These are phyloP conservation scores for Cataglyphis altisquamis DNA, from an alignment of 2,888 invertebrate genomes.

Conservation along the genomic window DNA sequence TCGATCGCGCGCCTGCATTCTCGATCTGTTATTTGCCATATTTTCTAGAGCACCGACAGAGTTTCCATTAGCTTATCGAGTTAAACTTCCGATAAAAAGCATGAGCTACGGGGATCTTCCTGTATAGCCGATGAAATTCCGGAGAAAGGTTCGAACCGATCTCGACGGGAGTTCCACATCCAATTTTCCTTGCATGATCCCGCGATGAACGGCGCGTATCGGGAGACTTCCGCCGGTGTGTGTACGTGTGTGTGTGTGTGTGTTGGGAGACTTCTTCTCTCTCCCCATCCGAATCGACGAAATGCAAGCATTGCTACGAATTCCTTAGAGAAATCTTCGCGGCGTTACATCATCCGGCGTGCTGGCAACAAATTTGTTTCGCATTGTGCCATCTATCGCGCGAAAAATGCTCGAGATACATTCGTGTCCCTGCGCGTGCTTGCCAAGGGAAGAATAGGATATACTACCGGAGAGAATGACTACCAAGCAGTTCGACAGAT, in stretches of 20 bases:
- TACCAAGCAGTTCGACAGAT: slow-evolving; percentile 55
- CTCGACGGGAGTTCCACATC: slow-evolving; percentile 65
- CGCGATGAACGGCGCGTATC: slow-evolving; percentile 76
- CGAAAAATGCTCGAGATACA: slow-evolving; percentile 79
- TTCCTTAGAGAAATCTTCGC: slow-evolving; percentile 85
- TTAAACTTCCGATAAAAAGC: slow-evolving; percentile 58
- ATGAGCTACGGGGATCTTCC: slow-evolving; percentile 51
- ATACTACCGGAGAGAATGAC: slow-evolving; percentile 54
- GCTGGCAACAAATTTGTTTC: slow-evolving; percentile 81
- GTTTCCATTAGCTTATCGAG: slow-evolving; percentile 55
- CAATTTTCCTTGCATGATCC: slow-evolving; percentile 81
- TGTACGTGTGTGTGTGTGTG: no score
- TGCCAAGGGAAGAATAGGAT: slow-evolving; percentile 52
- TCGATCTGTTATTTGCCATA: slow-evolving; percentile 47
- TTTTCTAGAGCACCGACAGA: slow-evolving; percentile 42
- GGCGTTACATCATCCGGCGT: slow-evolving; percentile 81
- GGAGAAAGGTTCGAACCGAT: slow-evolving; percentile 50
- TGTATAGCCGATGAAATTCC: slow-evolving; percentile 53
- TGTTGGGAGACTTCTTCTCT: slow-evolving; percentile 59
- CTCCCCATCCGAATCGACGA: slow-evolving; percentile 72
- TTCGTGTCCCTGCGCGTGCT: slow-evolving; percentile 70
- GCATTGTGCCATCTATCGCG: slow-evolving; percentile 72
- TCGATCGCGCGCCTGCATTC: slow-evolving; percentile 4
- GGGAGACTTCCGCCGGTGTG: slow-evolving; percentile 60
- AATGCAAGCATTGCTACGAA: slow-evolving; percentile 74